phyloP scores from a whole-genome alignment of 2,113 vertebrate genomes.

The Heterotis niloticus region DNA sequence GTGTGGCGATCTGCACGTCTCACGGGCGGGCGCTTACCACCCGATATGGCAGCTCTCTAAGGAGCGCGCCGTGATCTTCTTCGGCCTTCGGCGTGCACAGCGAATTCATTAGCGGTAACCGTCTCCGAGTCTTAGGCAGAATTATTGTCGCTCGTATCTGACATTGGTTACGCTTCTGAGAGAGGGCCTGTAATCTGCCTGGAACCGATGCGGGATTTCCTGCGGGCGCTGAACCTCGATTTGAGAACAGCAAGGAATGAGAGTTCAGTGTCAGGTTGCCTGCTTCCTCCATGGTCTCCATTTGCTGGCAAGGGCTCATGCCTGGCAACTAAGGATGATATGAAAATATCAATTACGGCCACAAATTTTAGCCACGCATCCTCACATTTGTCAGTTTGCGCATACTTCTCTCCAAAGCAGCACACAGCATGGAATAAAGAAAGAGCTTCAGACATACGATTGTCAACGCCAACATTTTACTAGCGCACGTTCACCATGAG shows the following conservation, averaged over 20 bases:
- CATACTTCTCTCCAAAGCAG: too few species aligned
- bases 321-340: too few species aligned
- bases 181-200: slow-evolving; percentile 47
- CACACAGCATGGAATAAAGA: too few species aligned
- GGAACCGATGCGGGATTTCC: slow-evolving; percentile 54
- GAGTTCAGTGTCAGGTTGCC: too few species aligned
- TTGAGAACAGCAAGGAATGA: slow-evolving; percentile 5
- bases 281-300: not conserved
- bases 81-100: slow-evolving; percentile 49
- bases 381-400: too few species aligned
- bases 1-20: not conserved
- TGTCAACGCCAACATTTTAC: too few species aligned
- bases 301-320: not conserved
- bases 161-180: slow-evolving; percentile 53
- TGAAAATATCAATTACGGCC: too few species aligned
- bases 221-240: slow-evolving; percentile 39
- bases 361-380: too few species aligned
- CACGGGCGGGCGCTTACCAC: slow-evolving; percentile 9
- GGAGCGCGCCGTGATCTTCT: not conserved
- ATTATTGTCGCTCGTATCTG: slow-evolving; percentile 53
- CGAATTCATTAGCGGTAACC: slow-evolving; percentile 65
- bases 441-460: too few species aligned
- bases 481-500: too few species aligned
- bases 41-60: not conserved
- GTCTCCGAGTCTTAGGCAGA: slow-evolving; percentile 52